These are phyloP conservation scores for Tetragnatha versicolor DNA, from an alignment of 1,140 invertebrate species.

Conservation along the genomic window DNA sequence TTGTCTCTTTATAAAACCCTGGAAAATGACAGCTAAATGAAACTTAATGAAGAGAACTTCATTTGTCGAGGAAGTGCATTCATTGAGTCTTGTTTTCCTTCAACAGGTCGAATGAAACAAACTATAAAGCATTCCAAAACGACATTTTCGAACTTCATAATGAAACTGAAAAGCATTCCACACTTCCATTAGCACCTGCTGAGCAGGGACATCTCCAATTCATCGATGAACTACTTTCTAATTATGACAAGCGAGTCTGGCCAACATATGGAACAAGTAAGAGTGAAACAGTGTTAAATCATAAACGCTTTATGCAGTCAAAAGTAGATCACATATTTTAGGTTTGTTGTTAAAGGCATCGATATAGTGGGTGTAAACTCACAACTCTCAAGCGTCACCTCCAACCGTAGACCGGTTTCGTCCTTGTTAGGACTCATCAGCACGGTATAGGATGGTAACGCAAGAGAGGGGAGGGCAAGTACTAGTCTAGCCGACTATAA, in stretches of 20 bases:
- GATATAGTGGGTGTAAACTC: no score
- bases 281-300: not conserved
- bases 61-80: no score
- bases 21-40: no score
- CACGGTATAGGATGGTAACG: no score
- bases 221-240: slow-evolving; percentile 50
- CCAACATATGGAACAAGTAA: slow-evolving; percentile 57
- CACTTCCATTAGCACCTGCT: not conserved
- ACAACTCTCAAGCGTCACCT: no score
- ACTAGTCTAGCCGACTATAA: no score
- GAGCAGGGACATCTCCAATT: slow-evolving; percentile 34
- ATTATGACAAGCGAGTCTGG: slow-evolving; percentile 57
- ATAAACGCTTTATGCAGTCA: not conserved
- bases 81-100: not conserved
- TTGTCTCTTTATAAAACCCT: no score
- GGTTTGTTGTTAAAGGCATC: no score
- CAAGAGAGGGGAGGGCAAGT: no score
- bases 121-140: slow-evolving; percentile 8
- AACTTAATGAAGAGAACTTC: no score
- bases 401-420: no score
- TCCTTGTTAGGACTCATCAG: no score
- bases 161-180: not conserved
- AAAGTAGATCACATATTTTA: not conserved
- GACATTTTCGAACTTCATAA: not conserved
- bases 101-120: not conserved